phyloP scores from a whole-genome alignment of 2,113 vertebrate genomes.

The Cygnus buccinator region DNA sequence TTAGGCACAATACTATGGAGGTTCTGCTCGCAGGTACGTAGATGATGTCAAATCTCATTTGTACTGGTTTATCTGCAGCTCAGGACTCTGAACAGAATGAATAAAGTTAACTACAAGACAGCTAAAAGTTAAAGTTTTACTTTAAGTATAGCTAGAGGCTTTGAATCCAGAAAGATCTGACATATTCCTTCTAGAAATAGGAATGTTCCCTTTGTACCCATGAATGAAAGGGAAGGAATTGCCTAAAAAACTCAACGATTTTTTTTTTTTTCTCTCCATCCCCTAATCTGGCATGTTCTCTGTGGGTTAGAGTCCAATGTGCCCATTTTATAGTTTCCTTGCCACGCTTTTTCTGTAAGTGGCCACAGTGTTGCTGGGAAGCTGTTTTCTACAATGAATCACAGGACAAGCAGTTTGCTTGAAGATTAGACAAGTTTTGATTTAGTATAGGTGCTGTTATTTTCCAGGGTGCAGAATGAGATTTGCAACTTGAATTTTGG shows the following conservation, averaged over 20 bases:
- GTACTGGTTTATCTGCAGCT: not conserved
- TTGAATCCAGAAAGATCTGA: not conserved
- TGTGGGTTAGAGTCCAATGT: not conserved
- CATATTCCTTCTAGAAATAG: not conserved
- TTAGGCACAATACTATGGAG: not conserved
- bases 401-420: not conserved
- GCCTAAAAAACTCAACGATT: not conserved
- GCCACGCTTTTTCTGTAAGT: not conserved
- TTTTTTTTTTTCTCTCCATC: not conserved
- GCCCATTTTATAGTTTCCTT: not conserved
- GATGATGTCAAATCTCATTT: not conserved
- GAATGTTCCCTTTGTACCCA: not conserved
- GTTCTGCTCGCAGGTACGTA: not conserved
- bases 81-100: not conserved
- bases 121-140: not conserved
- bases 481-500: not conserved
- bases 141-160: not conserved
- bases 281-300: not conserved
- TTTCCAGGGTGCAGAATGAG: not conserved
- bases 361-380: not conserved
- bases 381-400: not conserved
- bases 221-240: not conserved
- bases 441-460: not conserved
- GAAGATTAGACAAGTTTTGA: not conserved
- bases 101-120: not conserved